Evolutionary conservation across 2,888 invertebrate genomes (phyloP), one percentile per base, ranked within the genome.

Genomic region (Mactromeris polynyma): DNA sequence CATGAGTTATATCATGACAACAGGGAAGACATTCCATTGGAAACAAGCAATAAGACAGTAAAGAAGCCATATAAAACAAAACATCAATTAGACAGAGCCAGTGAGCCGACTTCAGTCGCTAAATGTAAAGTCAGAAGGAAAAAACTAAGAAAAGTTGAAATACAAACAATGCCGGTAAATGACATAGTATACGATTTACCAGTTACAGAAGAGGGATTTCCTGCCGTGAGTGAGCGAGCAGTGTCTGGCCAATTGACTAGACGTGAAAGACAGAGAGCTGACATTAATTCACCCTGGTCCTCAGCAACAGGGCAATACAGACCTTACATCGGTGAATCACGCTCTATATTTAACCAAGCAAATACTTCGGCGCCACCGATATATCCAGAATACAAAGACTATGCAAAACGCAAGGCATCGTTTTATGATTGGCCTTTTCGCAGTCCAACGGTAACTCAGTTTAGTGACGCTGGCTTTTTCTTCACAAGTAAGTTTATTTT

Each of bases 391-490:
- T 73, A 73, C 33, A 33, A 0, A 11, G 36, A 73, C 73, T 73
- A 73, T 19, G 33, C 73, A 36, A 73, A 11, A 17, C 33, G 73
- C 26, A 73, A 73, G 73, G 73, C 73, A 33, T 17, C 73, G 2
- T 73, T 73, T 19, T 26, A 14, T 3, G 33, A 19, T 9, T 73
- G 33, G 33, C 31, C 14, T 17, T 36, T 19, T 17, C 17, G 14
- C 2, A 36, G 17, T 26, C 73, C 73, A 2, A 19, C 36, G 6
- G 33, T 19, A 3, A 19, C 73, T 2, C 14, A 17, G 4, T 73
- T 73, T 73, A 19, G 33, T 73, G 33, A 73, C 19, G 73, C 73
- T 33, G 73, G 73, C n/a, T 73, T 73, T 33, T 73, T 73, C 19
- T 36, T 73, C 26, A 73, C 73, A 33, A 36, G 73, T 36, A 73